Evolutionary conservation across 2,888 invertebrate species (phyloP).

Genomic region (Thymelicus acteon): DNA sequence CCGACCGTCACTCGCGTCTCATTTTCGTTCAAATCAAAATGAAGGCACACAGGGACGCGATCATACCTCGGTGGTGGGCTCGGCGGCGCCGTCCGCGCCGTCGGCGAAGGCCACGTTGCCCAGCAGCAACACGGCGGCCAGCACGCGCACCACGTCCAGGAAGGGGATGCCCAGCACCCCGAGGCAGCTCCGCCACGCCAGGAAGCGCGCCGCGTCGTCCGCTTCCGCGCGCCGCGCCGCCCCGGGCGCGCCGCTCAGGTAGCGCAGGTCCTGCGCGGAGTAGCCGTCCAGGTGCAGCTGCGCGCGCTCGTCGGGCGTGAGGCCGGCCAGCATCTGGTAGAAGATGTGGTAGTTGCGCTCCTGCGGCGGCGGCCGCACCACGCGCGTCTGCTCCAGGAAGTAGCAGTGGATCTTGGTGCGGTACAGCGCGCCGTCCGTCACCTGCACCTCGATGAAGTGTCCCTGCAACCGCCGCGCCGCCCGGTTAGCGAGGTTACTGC

Average conservation of each 20-base stretch:
- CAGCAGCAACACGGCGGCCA: slow-evolving; percentile 94
- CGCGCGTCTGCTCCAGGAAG: slow-evolving; percentile 96
- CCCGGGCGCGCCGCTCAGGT: slow-evolving; percentile 87
- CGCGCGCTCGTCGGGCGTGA: slow-evolving; percentile 93
- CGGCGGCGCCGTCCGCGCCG: slow-evolving; percentile 90
- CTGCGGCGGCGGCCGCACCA: slow-evolving; percentile 92
- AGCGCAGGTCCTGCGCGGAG: slow-evolving; percentile 91
- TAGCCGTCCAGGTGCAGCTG: slow-evolving; percentile 95
- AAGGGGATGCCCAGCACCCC: slow-evolving; percentile 97
- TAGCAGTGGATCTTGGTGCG: slow-evolving; percentile 98
- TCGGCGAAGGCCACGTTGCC: slow-evolving; percentile 97
- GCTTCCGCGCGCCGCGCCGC: slow-evolving; percentile 79
- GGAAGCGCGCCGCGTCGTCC: slow-evolving; percentile 86
- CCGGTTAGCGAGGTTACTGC: background rate
- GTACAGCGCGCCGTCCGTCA: slow-evolving; percentile 97
- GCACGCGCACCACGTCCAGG: slow-evolving; percentile 95
- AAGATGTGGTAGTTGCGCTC: slow-evolving; percentile 99
- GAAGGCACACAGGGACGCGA: too few relatives aligned
- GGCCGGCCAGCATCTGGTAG: slow-evolving; percentile 97
- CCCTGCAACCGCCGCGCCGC: slow-evolving; percentile 84
- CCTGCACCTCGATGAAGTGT: slow-evolving; percentile 98
- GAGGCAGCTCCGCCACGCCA: slow-evolving; percentile 96
- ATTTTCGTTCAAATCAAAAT: too few relatives aligned
- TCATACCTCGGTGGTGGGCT: slow-evolving; percentile 89
- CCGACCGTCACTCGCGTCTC: slow-evolving; percentile 69